Conservation (phyloP, 2,888 invertebrate species). For the Dicycla oo region DNA sequence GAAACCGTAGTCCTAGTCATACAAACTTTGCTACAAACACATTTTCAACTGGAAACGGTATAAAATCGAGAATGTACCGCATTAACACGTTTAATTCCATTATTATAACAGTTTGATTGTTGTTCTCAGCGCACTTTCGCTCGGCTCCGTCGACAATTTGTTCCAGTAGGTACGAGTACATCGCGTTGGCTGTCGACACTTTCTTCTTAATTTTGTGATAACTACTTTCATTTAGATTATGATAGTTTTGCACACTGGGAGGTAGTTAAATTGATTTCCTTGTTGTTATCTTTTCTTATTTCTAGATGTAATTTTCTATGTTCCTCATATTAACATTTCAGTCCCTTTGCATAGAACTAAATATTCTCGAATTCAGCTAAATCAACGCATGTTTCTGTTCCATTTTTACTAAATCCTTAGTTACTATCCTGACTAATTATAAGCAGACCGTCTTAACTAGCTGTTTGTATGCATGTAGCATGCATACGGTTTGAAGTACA, state of each 20-base stretch:
- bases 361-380: not conserved
- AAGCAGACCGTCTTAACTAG: constrained; percentile 6
- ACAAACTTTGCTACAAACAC: not conserved
- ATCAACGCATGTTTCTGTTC: not conserved
- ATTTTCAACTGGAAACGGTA: not conserved
- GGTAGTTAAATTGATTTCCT: no score
- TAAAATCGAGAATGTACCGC: constrained; percentile 44
- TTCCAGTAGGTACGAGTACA: constrained; percentile 27
- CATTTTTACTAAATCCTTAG: not conserved
- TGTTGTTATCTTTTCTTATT: not conserved
- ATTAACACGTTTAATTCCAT: constrained; percentile 45
- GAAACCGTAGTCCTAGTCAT: not conserved
- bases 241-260: no score
- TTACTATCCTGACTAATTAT: not conserved
- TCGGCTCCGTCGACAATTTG: constrained; percentile 34
- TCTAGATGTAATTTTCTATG: not conserved
- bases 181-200: constrained; percentile 17
- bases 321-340: not conserved
- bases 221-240: no score
- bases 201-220: constrained; percentile 15
- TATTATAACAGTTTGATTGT: constrained; percentile 48
- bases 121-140: constrained; percentile 53
- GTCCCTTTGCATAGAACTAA: not conserved
- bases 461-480: constrained; percentile 29
- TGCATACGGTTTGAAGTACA: not conserved